Evolutionary conservation across 2,888 invertebrate genomes (phyloP).

Genomic region (Caenorhabditis sulstoni): DNA sequence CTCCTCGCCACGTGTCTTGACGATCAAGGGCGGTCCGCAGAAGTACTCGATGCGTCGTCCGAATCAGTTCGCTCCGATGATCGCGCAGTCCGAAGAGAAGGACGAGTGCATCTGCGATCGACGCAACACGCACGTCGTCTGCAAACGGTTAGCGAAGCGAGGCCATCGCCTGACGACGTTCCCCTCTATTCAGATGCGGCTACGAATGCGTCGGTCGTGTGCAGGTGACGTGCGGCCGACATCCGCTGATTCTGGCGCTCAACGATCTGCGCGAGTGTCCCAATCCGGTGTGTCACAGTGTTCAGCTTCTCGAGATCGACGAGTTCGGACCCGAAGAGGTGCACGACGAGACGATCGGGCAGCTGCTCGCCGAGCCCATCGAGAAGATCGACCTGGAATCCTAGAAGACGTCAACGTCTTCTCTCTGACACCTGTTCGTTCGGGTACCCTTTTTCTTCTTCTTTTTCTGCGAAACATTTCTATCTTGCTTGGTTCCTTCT

Average conservation of each 20-base stretch:
- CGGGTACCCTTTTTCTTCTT: constrained; percentile 28
- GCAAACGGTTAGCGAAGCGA: constrained; percentile 69
- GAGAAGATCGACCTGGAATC: constrained; percentile 50
- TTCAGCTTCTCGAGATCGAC: constrained; percentile 59
- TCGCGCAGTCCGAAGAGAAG: constrained; percentile 43
- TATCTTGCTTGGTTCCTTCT: neutral
- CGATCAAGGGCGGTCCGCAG: constrained; percentile 42
- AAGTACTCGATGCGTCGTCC: constrained; percentile 58
- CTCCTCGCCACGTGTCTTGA: constrained; percentile 51
- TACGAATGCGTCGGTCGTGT: constrained; percentile 69
- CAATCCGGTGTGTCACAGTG: constrained; percentile 65
- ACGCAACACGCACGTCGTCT: constrained; percentile 64
- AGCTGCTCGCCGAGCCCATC: constrained; percentile 49
- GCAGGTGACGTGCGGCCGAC: constrained; percentile 60
- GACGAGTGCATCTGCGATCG: constrained; percentile 65
- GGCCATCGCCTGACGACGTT: no score
- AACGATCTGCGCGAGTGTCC: constrained; percentile 69
- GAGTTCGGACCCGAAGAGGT: constrained; percentile 24
- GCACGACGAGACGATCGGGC: constrained; percentile 36
- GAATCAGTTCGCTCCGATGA: constrained; percentile 58
- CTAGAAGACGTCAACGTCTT: neutral
- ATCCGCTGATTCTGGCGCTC: constrained; percentile 63
- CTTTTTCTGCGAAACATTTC: constrained; percentile 4
- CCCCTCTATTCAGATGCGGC: constrained; percentile 63
- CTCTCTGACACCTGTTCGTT: constrained; percentile 37